Base-by-base conservation (phyloP, 2,797 vertebrate genomes). In the Pseudopleuronectes americanus region DNA sequence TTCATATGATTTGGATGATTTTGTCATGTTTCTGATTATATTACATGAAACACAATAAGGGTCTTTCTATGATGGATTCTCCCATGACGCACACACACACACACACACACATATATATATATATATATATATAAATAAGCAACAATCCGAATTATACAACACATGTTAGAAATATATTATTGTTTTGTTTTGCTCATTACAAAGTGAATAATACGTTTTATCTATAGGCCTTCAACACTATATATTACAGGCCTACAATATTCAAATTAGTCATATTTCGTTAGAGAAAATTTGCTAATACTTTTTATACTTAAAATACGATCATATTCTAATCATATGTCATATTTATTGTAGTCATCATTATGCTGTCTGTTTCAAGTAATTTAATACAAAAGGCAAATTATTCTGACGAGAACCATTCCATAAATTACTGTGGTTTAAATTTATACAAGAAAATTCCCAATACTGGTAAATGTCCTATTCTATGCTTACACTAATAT, bases 181-280 rank as follows among this genome's bases (percentile, higher is more conserved):
- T 53, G 41, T 48, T 33, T 58, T 58, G 19, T n/a, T 59, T 47
- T 51, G 12, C 3, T 55, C 8, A 49, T 12, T 48, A 48, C 2
- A 8, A 48, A 48, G 7, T 13, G 7, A 73, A 59, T 24, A 70
- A 65, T 70, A 76, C 47, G 13, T 43, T 28, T 68, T 3, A 0
- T 51, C 1, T 48, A 10, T 3, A 57, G 79, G 71, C 68, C 72
- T 72, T 1, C 28, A 21, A 41, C 41, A 68, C 19, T 28, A 17
- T 53, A 68, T 45, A 70, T 51, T 38, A 22, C 54, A 76, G 63
- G 59, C 43, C 56, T n/a, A 68, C 19, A 17, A 6, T 9, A 24
- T 28, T 68, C 26, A 33, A 8, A 33, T 38, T 12, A 12, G 6
- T 21, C 8, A 21, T 45, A 21, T 33, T 22, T 33, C 10, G 3